Percentiles rank a stretch among this genome's conserved stretches.
These are phyloP conservation scores for Apis florea DNA, from an alignment of 1,140 invertebrate genomes.

Conservation along the genomic window DNA sequence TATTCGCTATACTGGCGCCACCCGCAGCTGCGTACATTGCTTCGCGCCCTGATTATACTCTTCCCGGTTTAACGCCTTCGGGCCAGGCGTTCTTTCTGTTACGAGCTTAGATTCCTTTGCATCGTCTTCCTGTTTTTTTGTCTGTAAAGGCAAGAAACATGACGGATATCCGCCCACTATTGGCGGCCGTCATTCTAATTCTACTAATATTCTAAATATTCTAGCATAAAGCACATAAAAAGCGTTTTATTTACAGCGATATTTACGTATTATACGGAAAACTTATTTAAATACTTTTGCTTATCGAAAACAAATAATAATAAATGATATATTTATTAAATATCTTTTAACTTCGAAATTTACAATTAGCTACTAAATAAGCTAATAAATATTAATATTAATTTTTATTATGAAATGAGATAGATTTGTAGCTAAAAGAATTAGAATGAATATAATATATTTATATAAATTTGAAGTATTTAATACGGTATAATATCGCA, in stretches of 20 bases:
- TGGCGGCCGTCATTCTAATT: slow-evolving; percentile 57
- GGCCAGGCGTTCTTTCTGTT: slow-evolving; percentile 63
- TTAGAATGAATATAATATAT: not conserved
- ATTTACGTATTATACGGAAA: slow-evolving; percentile 2
- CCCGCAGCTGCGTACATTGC: slow-evolving; percentile 77
- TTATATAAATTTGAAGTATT: not conserved
- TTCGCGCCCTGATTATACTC: slow-evolving; percentile 32
- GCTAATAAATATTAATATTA: not conserved
- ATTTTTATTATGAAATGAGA: not conserved
- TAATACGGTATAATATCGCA: no score
- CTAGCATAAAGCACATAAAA: slow-evolving; percentile 51
- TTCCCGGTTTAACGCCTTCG: slow-evolving; percentile 68
- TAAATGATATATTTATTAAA: not conserved
- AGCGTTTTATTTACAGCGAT: slow-evolving; percentile 44
- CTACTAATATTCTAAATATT: slow-evolving; percentile 42
- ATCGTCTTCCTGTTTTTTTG: slow-evolving; percentile 46
- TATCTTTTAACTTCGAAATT: not conserved
- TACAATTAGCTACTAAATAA: not conserved
- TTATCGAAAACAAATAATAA: not conserved
- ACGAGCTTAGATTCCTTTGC: slow-evolving; percentile 58
- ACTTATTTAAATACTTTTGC: not conserved
- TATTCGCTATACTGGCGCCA: slow-evolving; percentile 76
- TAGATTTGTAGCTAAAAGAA: not conserved
- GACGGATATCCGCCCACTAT: slow-evolving; percentile 66
- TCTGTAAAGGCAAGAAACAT: slow-evolving; percentile 74